Conservation (phyloP, 2,113 vertebrate species). For the Proteles cristata region DNA sequence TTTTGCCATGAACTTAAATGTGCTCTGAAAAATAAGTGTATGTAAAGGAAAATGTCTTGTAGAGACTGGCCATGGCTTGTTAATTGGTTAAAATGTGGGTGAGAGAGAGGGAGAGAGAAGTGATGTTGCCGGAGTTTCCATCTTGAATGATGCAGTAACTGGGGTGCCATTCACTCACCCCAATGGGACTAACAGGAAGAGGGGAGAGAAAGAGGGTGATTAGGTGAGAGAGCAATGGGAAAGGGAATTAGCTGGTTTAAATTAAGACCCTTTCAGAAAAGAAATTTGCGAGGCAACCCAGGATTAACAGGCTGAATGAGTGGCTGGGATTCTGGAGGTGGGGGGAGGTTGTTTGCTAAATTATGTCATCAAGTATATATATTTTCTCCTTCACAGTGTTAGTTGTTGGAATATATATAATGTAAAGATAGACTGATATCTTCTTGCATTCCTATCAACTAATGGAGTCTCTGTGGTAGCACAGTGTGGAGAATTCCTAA, state of each 20-base stretch:
- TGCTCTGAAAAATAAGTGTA: background rate
- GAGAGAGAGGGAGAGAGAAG: background rate
- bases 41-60: background rate
- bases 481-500: background rate
- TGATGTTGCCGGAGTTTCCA: background rate
- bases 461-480: background rate
- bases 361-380: background rate
- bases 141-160: background rate
- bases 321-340: background rate
- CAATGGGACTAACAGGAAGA: background rate
- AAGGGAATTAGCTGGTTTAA: background rate
- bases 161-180: background rate
- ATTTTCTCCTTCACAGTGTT: background rate
- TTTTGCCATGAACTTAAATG: background rate
- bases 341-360: background rate
- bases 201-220: background rate
- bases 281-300: background rate
- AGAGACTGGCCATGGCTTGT: background rate
- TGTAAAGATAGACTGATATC: slow-evolving; percentile 5
- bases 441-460: background rate
- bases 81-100: background rate
- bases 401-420: background rate
- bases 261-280: background rate
- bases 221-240: background rate
- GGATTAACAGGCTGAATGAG: background rate